These are phyloP conservation scores for Sialia sialis DNA, from an alignment of 2,113 vertebrate species.

Conservation along the genomic window DNA sequence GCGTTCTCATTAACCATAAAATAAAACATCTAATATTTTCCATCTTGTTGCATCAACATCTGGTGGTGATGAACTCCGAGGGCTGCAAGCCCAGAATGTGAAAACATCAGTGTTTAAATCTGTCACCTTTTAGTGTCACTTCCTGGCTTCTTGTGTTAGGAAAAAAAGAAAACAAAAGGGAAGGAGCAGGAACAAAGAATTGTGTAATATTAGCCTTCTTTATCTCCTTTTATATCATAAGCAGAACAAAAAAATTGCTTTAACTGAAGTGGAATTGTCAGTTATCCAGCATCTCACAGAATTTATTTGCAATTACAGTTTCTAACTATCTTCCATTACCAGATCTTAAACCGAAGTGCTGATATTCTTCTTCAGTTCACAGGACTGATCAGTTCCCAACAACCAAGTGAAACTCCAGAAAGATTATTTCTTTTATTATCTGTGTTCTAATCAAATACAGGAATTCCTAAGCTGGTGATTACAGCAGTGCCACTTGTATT, in stretches of 20 bases:
- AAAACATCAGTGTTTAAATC: not conserved
- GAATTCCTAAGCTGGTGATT: not conserved
- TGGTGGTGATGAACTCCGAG: not conserved
- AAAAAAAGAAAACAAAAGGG: not conserved
- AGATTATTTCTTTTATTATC: not conserved
- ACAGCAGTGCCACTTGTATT: not conserved
- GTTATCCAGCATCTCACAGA: not conserved
- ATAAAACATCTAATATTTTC: constrained; percentile 39
- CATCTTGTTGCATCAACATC: constrained; percentile 23
- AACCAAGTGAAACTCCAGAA: not conserved
- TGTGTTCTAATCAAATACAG: not conserved
- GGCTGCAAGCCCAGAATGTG: not conserved
- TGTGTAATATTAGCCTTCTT: not conserved
- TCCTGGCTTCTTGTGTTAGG: not conserved
- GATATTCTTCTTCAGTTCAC: not conserved
- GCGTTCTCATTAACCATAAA: constrained; percentile 37
- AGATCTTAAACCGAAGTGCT: not conserved
- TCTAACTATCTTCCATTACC: not conserved
- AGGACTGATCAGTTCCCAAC: not conserved
- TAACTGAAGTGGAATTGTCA: not conserved
- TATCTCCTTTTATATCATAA: not conserved
- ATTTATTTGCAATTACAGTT: not conserved
- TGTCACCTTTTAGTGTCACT: not conserved
- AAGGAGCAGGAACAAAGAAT: not conserved
- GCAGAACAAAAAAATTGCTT: not conserved